These are phyloP conservation scores for Metalampra italica DNA, from an alignment of 2,888 invertebrate genomes.

Conservation along the genomic window DNA sequence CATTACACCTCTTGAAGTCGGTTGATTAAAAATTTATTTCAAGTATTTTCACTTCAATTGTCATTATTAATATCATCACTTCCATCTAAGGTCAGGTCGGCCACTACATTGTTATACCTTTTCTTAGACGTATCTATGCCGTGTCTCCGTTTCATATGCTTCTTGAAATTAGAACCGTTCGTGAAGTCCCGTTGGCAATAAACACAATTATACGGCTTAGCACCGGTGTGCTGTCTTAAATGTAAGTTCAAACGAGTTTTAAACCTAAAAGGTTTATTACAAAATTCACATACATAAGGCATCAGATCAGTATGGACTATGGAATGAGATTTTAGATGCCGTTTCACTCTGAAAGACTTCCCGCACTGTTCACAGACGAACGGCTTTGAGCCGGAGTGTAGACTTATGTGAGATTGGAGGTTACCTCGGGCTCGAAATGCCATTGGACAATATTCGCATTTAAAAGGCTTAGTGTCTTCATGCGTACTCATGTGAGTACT, in stretches of 20 bases:
- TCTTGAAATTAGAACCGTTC: slow-evolving; percentile 70
- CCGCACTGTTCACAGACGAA: slow-evolving; percentile 72
- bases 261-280: slow-evolving; percentile 65
- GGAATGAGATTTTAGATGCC: slow-evolving; percentile 68
- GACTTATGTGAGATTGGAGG: slow-evolving; percentile 56
- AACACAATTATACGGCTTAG: slow-evolving; percentile 62
- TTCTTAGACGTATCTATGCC: slow-evolving; percentile 62
- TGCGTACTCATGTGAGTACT: slow-evolving; percentile 64
- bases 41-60: background rate
- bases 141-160: slow-evolving; percentile 69
- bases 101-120: slow-evolving; percentile 36
- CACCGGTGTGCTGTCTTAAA: slow-evolving; percentile 67
- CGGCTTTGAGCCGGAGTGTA: slow-evolving; percentile 62
- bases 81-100: slow-evolving; percentile 14
- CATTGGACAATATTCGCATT: slow-evolving; percentile 65
- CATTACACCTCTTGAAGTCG: too few species aligned
- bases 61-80: slow-evolving; percentile 14
- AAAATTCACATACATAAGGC: slow-evolving; percentile 63
- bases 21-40: too few species aligned
- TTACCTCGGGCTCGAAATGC: slow-evolving; percentile 65
- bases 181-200: slow-evolving; percentile 66
- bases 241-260: slow-evolving; percentile 66
- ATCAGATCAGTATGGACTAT: slow-evolving; percentile 68
- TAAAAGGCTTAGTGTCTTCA: slow-evolving; percentile 59
- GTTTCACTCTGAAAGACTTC: slow-evolving; percentile 63